Percentiles rank a stretch among this genome's conserved stretches.
Evolutionary conservation across 1,140 invertebrate genomes (phyloP).

Genomic region (Mizuhopecten yessoensis): DNA sequence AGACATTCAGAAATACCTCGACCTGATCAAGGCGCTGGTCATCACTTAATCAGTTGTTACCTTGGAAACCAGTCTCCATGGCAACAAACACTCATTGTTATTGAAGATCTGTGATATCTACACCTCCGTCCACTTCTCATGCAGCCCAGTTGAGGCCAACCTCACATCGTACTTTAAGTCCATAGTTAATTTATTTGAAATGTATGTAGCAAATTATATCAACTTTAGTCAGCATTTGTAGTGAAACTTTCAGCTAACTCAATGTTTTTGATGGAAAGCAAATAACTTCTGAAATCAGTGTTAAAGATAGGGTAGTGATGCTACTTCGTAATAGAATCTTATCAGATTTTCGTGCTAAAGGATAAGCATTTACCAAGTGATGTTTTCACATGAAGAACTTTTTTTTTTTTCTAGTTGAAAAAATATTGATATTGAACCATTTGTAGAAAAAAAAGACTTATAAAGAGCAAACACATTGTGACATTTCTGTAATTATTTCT

Average conservation of each 20-base stretch:
- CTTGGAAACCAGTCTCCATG: not conserved
- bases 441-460: too few species aligned
- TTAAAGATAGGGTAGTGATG: not conserved
- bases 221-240: not conserved
- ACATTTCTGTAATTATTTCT: too few species aligned
- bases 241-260: not conserved
- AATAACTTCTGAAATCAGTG: not conserved
- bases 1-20: slow-evolving; percentile 2
- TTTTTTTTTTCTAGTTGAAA: too few species aligned
- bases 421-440: too few species aligned
- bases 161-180: not conserved
- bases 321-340: not conserved
- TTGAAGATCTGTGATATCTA: slow-evolving; percentile 32
- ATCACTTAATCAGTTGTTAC: not conserved
- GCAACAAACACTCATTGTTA: slow-evolving; percentile 32
- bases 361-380: not conserved
- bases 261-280: not conserved
- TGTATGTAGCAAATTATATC: not conserved
- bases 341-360: not conserved
- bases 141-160: not conserved
- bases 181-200: slow-evolving; percentile 30
- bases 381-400: too few species aligned
- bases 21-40: not conserved
- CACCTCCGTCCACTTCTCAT: not conserved
- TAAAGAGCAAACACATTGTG: too few species aligned